phyloP scores from a whole-genome alignment of 2,797 vertebrate species.

The Bradypodion ventrale region DNA sequence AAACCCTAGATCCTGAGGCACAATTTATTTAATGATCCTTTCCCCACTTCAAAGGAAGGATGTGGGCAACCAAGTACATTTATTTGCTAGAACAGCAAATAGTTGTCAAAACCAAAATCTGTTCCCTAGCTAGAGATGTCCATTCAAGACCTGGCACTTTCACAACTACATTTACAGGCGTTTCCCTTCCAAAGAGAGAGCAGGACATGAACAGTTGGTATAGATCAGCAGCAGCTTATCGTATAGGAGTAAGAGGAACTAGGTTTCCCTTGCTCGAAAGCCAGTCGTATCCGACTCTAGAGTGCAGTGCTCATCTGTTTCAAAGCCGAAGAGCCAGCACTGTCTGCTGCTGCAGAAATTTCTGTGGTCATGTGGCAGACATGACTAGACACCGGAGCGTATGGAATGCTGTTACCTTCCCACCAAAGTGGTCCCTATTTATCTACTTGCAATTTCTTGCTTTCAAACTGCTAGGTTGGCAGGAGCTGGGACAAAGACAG shows the following conservation, averaged over 20 bases:
- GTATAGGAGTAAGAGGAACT: neutral
- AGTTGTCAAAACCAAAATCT: neutral
- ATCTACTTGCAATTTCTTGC: too few relatives aligned
- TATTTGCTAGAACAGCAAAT: conserved; percentile 15
- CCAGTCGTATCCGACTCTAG: too few relatives aligned
- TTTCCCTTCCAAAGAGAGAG: neutral
- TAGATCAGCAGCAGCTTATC: neutral
- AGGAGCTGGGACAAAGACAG: too few relatives aligned
- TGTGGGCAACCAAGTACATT: neutral
- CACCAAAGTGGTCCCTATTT: too few relatives aligned
- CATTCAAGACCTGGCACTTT: neutral
- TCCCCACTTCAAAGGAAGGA: neutral
- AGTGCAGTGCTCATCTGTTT: too few relatives aligned
- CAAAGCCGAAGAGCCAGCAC: too few relatives aligned
- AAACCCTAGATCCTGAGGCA: neutral
- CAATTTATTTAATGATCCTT: neutral
- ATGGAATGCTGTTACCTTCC: too few relatives aligned
- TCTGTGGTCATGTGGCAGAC: too few relatives aligned
- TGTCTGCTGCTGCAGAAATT: too few relatives aligned
- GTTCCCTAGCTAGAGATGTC: neutral
- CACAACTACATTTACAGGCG: neutral
- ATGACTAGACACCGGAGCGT: too few relatives aligned
- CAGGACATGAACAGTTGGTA: neutral
- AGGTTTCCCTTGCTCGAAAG: too few relatives aligned
- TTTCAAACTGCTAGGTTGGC: too few relatives aligned